Evolutionary conservation across 2,888 invertebrate species (phyloP).

Genomic region (Cantharis lateralis): DNA sequence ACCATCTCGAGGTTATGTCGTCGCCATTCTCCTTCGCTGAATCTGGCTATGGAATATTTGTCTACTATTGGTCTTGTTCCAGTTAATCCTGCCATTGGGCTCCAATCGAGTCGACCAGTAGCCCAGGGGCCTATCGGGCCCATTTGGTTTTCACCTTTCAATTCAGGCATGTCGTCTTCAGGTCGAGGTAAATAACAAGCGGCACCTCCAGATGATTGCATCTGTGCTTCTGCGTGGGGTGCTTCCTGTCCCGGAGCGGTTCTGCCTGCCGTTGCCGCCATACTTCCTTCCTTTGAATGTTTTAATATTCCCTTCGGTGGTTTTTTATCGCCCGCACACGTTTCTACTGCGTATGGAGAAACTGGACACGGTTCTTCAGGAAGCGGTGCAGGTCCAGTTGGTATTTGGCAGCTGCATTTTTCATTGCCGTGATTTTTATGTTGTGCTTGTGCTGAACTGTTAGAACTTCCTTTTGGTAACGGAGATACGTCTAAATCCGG

Average conservation of each 20-base stretch:
- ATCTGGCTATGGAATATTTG: slow-evolving; percentile 75
- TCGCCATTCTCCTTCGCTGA: slow-evolving; percentile 76
- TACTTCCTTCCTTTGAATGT: neutral
- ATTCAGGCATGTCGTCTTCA: slow-evolving; percentile 56
- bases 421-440: neutral
- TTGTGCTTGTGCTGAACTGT: no score
- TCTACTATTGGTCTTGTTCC: slow-evolving; percentile 76
- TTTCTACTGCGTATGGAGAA: slow-evolving; percentile 29
- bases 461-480: neutral
- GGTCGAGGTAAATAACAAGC: slow-evolving; percentile 65
- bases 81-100: slow-evolving; percentile 69
- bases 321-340: slow-evolving; percentile 18
- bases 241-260: slow-evolving; percentile 17
- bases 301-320: slow-evolving; percentile 34
- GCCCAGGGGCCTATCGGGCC: slow-evolving; percentile 68
- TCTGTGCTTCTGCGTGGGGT: slow-evolving; percentile 24
- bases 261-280: slow-evolving; percentile 6
- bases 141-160: slow-evolving; percentile 53
- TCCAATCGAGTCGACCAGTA: slow-evolving; percentile 76
- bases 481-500: slow-evolving; percentile 42
- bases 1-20: slow-evolving; percentile 49
- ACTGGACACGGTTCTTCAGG: slow-evolving; percentile 25
- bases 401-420: neutral
- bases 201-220: slow-evolving; percentile 34
- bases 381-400: neutral